Evolutionary conservation across 2,888 invertebrate species (phyloP), one percentile per base, ranked within the genome.

Genomic region (Drosophila eohydei): DNA sequence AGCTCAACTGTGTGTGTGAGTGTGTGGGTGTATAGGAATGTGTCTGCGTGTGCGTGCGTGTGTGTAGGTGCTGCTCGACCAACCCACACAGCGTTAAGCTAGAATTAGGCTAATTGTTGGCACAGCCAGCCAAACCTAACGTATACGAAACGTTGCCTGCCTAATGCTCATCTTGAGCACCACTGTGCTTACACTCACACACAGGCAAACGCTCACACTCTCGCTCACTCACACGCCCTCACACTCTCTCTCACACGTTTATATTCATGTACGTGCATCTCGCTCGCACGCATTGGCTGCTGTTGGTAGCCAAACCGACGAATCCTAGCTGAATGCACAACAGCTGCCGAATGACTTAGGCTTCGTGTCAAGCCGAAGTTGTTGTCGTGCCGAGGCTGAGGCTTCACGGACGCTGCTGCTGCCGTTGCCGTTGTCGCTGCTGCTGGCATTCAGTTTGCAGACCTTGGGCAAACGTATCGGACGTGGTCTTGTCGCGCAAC

Each of bases 391-490:
- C 50, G 50, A 50, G 32, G 32, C 50, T 51, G 34, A 52, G 51
- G 59, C 34, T 54, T 51, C 61, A 30, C 58, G 32, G 59, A 12
- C 56, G 62, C 56, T 38, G 51, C 26, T 36, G 38, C 32, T 8
- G 61, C 46, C 40, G 21, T 11, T 41, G 72, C 55, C 52, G 65
- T 68, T 68, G 28, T 7, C 21, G 43, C 44, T 44, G 44, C 58
- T 51, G 70, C 55, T 64, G 41, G 60, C 55, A 58, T 88, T 91
- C 86, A 91, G 91, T 91, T 86, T 83, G 83, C 90, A 88, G 83
- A 90, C 84, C 88, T 89, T 91, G 88, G 91, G 79, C 91, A 83
- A 88, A 84, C 90, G 89, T 85, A 86, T 86, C 91, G 90, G 86
- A 90, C 83, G 90, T 84, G 41, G 50, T 64, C 69, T 60, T 69